Conservation (phyloP, 2,888 invertebrate species). For the Muscina levida region DNA sequence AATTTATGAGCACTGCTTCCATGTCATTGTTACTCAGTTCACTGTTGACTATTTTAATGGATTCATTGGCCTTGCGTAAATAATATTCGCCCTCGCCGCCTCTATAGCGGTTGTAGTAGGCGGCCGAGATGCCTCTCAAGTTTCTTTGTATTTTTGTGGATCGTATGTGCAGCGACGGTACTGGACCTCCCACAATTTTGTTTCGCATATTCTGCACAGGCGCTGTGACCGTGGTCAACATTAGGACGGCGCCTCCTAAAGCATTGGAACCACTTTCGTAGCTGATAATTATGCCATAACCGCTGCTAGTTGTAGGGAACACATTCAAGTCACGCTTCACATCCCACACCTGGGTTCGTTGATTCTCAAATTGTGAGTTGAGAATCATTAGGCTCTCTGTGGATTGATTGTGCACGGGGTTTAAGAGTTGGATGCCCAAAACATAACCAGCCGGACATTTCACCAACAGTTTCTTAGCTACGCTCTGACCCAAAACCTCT, state of each 20-base stretch:
- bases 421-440: conserved; percentile 92
- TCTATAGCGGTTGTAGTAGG: conserved; percentile 93
- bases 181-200: conserved; percentile 88
- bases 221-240: conserved; percentile 87
- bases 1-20: conserved; percentile 90
- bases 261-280: conserved; percentile 90
- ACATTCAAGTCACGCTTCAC: conserved; percentile 91
- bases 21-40: conserved; percentile 89
- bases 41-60: conserved; percentile 88
- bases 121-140: conserved; percentile 88
- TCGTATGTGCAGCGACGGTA: conserved; percentile 87
- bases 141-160: conserved; percentile 90
- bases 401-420: conserved; percentile 93
- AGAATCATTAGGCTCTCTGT: conserved; percentile 90
- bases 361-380: conserved; percentile 86
- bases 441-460: conserved; percentile 91
- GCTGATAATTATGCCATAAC: conserved; percentile 88
- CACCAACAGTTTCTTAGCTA: conserved; percentile 83
- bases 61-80: conserved; percentile 92
- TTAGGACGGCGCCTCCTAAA: conserved; percentile 90
- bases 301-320: conserved; percentile 93
- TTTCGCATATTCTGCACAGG: conserved; percentile 88
- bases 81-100: conserved; percentile 93
- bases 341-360: conserved; percentile 86
- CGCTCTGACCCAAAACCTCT: conserved; percentile 83